Conservation (phyloP, 2,888 invertebrate species). For the Habroteleia sp. region DNA sequence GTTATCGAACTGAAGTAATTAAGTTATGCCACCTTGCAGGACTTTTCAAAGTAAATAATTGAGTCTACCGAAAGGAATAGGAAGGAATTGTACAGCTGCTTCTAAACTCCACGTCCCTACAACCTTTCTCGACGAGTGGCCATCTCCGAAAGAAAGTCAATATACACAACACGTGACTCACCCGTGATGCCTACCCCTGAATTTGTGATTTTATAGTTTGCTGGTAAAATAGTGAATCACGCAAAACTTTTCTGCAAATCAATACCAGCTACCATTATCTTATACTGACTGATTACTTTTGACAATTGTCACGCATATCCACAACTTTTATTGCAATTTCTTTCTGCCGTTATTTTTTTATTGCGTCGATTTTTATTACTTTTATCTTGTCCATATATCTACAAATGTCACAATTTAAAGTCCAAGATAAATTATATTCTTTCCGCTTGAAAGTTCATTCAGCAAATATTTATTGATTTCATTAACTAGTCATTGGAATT, state of each 20-base stretch:
- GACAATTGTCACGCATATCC: slow-evolving; percentile 27
- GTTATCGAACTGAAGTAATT: too few relatives aligned
- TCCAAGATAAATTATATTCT: too few relatives aligned
- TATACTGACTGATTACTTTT: slow-evolving; percentile 46
- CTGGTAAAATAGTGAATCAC: slow-evolving; percentile 50
- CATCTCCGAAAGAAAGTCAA: slow-evolving; percentile 47
- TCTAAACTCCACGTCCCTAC: slow-evolving; percentile 9
- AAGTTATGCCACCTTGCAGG: too few relatives aligned
- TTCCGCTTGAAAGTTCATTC: too few relatives aligned
- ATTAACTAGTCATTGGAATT: too few relatives aligned
- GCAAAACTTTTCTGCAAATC: slow-evolving; percentile 51
- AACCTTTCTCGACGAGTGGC: slow-evolving; percentile 8
- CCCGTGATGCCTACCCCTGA: slow-evolving; percentile 40
- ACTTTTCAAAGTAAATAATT: too few relatives aligned
- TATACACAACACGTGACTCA: slow-evolving; percentile 48
- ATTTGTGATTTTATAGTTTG: slow-evolving; percentile 57
- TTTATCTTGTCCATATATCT: not conserved
- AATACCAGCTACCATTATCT: slow-evolving; percentile 45
- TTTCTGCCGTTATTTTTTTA: slow-evolving; percentile 25
- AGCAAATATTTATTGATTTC: too few relatives aligned
- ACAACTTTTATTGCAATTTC: too few relatives aligned
- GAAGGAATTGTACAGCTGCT: slow-evolving; percentile 22
- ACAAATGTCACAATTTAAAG: not conserved
- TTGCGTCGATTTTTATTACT: too few relatives aligned
- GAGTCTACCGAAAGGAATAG: too few relatives aligned